These are phyloP conservation scores for Psittacula derbiana DNA, from an alignment of 2,797 vertebrate genomes.

Conservation along the genomic window DNA sequence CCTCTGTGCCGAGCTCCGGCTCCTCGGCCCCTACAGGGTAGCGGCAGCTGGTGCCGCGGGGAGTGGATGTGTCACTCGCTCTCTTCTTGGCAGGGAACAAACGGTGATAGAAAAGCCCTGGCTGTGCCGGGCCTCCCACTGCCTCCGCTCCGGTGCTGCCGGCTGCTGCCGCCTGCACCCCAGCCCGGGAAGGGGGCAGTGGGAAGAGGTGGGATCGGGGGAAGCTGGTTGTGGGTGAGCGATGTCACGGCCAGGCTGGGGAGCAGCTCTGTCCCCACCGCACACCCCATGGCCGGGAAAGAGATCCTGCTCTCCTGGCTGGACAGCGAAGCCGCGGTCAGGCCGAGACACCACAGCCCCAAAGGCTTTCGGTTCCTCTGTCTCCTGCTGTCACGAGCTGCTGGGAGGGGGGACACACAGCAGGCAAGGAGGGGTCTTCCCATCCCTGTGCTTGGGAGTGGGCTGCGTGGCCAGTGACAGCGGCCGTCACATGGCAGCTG, in stretches of 20 bases:
- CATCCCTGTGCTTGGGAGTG: neutral
- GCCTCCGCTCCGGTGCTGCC: neutral
- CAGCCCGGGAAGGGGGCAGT: neutral
- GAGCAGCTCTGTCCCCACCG: neutral
- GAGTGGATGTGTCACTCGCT: slow-evolving; percentile 54
- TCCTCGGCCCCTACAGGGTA: neutral
- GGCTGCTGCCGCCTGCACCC: neutral
- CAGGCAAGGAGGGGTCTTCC: neutral
- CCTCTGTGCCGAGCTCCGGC: neutral
- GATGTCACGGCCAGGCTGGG: fast-evolving
- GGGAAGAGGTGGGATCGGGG: neutral
- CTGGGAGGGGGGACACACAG: neutral
- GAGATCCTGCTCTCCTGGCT: neutral
- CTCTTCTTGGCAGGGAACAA: slow-evolving; percentile 38
- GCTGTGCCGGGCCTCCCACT: neutral
- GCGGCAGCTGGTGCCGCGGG: slow-evolving; percentile 20
- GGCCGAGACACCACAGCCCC: neutral
- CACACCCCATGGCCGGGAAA: fast-evolving
- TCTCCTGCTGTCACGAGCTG: neutral
- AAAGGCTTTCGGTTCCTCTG: neutral
- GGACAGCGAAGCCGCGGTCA: fast-evolving
- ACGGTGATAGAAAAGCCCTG: neutral
- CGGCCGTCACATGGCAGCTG: fast-evolving
- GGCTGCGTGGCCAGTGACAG: neutral
- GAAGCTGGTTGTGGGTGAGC: neutral